phyloP scores from a whole-genome alignment of 2,888 invertebrate genomes.

The Thysanoteuthis rhombus region DNA sequence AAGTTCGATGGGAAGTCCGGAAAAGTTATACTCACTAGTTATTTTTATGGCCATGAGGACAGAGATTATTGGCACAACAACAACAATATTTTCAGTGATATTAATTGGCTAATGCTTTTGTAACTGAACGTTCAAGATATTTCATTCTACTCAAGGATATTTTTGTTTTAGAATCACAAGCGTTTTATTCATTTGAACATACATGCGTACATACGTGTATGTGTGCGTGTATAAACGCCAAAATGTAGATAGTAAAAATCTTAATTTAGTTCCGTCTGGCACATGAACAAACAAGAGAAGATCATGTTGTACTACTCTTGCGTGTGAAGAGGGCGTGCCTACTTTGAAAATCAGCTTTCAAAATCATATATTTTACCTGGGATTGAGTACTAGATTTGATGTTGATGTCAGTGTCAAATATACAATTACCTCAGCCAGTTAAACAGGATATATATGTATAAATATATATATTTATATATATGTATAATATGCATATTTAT shows the following conservation, averaged over 20 bases:
- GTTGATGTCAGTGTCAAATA: background rate
- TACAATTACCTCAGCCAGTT: background rate
- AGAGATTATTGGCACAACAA: background rate
- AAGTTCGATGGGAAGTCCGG: background rate
- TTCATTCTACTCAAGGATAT: background rate
- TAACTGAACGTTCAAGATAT: background rate
- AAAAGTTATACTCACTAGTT: background rate
- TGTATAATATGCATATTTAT: background rate
- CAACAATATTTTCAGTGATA: too few relatives aligned
- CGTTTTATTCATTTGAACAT: background rate
- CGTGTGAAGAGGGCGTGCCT: background rate
- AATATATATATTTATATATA: background rate
- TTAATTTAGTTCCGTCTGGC: background rate
- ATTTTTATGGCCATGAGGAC: background rate
- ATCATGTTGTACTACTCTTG: background rate
- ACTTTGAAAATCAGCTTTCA: background rate
- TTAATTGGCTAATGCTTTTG: too few relatives aligned
- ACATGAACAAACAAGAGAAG: background rate
- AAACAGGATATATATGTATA: background rate
- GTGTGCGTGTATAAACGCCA: background rate
- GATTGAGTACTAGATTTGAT: background rate
- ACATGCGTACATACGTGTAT: background rate
- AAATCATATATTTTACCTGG: background rate
- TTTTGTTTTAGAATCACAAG: background rate
- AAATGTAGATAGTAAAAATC: background rate